These are phyloP conservation scores for Mola mola DNA, from an alignment of 2,113 vertebrate species.

Conservation along the genomic window DNA sequence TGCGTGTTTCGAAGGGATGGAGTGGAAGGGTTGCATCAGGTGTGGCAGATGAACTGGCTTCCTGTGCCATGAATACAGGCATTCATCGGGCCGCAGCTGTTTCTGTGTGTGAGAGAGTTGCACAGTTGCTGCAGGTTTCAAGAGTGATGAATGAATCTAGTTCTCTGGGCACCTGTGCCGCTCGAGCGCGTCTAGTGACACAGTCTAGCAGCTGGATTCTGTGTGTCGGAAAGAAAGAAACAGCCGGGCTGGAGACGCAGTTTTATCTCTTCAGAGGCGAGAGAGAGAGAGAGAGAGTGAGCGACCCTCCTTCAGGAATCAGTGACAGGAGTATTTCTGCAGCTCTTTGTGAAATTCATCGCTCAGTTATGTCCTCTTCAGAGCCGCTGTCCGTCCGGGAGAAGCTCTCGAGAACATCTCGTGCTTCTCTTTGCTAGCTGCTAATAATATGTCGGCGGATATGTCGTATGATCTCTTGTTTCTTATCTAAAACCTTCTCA, in stretches of 20 bases:
- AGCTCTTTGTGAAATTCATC: slow-evolving; percentile 20
- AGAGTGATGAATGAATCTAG: slow-evolving; percentile 70
- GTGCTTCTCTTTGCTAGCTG: slow-evolving; percentile 6
- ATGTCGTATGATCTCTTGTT: not conserved
- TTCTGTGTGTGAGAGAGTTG: slow-evolving; percentile 42
- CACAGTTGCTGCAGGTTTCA: slow-evolving; percentile 65
- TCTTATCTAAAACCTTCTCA: not conserved
- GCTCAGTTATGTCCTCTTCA: slow-evolving; percentile 14
- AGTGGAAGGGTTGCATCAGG: slow-evolving; percentile 73
- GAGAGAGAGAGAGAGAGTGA: no score
- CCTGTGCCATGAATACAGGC: slow-evolving; percentile 76
- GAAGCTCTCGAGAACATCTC: slow-evolving; percentile 4
- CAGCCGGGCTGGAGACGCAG: not conserved
- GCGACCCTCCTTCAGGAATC: slow-evolving; percentile 36
- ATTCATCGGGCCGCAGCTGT: slow-evolving; percentile 80
- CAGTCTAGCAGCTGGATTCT: slow-evolving; percentile 57
- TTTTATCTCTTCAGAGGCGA: slow-evolving; percentile 26
- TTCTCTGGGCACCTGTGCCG: slow-evolving; percentile 68
- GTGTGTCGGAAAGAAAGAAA: not conserved
- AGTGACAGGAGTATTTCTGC: slow-evolving; percentile 4
- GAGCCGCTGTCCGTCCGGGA: slow-evolving; percentile 14
- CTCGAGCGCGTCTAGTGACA: slow-evolving; percentile 59
- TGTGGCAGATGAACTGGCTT: slow-evolving; percentile 78
- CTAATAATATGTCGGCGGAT: not conserved
- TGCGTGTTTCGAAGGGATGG: slow-evolving; percentile 36